Evolutionary conservation across 2,113 vertebrate genomes (phyloP).

Genomic region (Vombatus ursinus): DNA sequence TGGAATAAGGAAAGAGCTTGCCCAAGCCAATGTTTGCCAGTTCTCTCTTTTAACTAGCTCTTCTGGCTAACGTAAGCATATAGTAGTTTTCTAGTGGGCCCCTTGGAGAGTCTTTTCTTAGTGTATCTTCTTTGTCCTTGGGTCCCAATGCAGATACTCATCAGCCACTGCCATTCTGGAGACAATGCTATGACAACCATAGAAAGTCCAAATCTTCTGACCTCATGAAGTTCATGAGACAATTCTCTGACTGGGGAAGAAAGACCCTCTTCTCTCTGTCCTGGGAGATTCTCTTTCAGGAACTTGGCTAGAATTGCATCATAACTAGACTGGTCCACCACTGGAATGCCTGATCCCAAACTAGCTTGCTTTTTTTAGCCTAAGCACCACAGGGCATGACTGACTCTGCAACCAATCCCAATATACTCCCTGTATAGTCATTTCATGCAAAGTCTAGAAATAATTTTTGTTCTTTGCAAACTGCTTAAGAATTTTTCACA

Average conservation of each 20-base stretch:
- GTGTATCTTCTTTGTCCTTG: neutral
- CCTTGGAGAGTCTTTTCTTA: neutral
- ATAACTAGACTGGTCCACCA: neutral
- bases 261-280: neutral
- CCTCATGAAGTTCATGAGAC: neutral
- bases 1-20: neutral
- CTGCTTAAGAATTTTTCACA: neutral
- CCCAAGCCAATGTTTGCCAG: neutral
- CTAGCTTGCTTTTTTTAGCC: no score
- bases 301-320: neutral
- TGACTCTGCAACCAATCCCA: neutral
- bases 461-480: neutral
- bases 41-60: neutral
- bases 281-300: neutral
- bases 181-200: neutral
- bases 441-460: neutral
- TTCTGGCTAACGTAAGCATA: neutral
- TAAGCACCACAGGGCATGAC: neutral
- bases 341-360: neutral
- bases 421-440: no score
- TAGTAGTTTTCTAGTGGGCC: neutral
- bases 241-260: neutral
- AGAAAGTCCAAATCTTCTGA: neutral
- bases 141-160: neutral
- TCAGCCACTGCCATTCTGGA: neutral